Percentiles rank a stretch among this genome's conserved stretches.
phyloP scores from a whole-genome alignment of 2,113 vertebrate species.

The Etheostoma cragini region DNA sequence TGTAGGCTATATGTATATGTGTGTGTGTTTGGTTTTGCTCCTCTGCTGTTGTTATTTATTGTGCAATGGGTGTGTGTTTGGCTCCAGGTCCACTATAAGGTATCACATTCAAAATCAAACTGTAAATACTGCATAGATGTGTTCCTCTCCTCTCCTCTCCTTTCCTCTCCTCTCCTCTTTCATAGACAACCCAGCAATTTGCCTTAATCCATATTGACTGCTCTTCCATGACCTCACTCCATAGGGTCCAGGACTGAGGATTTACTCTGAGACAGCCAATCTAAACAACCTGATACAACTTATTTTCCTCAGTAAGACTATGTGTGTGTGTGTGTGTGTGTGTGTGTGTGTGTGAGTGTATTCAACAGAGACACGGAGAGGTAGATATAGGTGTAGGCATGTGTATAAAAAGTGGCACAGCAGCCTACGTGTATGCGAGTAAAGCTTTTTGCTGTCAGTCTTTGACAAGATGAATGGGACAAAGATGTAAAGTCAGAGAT shows the following conservation, averaged over 20 bases:
- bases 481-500: conserved; percentile 76
- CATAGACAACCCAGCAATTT: conserved; percentile 81
- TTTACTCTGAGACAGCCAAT: conserved; percentile 83
- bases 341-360: conserved; percentile 2
- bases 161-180: conserved; percentile 24
- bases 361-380: conserved; percentile 1
- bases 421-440: conserved; percentile 49
- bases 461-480: conserved; percentile 77
- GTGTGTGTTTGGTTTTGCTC: conserved; percentile 6
- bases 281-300: conserved; percentile 83
- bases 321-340: conserved; percentile 17
- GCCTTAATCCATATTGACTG: conserved; percentile 85
- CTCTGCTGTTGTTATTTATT: background rate
- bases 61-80: conserved; percentile 2
- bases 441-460: conserved; percentile 67
- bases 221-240: conserved; percentile 83
- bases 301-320: conserved; percentile 57
- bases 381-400: conserved; percentile 28
- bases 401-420: conserved; percentile 42
- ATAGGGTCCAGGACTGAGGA: conserved; percentile 74
- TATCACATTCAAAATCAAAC: conserved; percentile 63
- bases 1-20: background rate
- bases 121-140: conserved; percentile 45
- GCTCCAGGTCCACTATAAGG: conserved; percentile 18
- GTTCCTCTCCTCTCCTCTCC: conserved; percentile 1